Evolutionary conservation across 2,888 invertebrate species (phyloP), one percentile per base, ranked within the genome.

Genomic region (Emmelina monodactyla): DNA sequence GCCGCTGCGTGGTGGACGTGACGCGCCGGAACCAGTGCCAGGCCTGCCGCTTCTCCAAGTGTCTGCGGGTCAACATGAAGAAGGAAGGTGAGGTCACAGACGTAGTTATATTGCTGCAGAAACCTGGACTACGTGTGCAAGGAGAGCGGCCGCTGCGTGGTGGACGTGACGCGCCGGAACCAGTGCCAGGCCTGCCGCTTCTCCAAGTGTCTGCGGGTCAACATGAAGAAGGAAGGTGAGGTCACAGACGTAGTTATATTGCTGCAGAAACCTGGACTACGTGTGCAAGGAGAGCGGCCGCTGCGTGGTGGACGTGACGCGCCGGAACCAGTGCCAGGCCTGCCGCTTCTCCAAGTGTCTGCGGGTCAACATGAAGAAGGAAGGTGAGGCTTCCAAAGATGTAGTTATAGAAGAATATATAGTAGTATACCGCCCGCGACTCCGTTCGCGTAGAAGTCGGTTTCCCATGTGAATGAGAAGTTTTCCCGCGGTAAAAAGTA

Each of bases 171-270:
- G 0, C 82, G 95, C 33, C 78, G 96, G 33, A 97, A 97, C 73
- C 96, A 96, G 66, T 97, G 97, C 59, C 96, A 96, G 65, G 91
- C 95, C 0, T 96, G 97, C 62, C 84, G 96, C 31, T 94, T 96
- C 70, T 86, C 89, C 39, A 95, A 95, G 62, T 96, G 95, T 65
- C 83, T 95, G 12, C 85, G 88, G 49, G 94, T 93, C 47, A 94
- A 93, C 65, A 96, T 96, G 95, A 93, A 94, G 68, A 86, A 89
- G 66, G 94, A 95, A 66, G 95, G 95, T 95, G 72, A 85, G 85
- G 64, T 10, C 29, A 19, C 9, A 19, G 9, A 19, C 19, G n/a
- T n/a, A n/a, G n/a, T n/a, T n/a, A n/a, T n/a, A n/a, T n/a, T n/a
- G n/a, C n/a, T 41, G 14, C 63, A 92, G 94, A 50, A 93, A 92